A percentile compares a stretch with the other conserved stretches of the same genome.
Conservation (phyloP, 2,113 vertebrate genomes). For the Craseonycteris thonglongyai region DNA sequence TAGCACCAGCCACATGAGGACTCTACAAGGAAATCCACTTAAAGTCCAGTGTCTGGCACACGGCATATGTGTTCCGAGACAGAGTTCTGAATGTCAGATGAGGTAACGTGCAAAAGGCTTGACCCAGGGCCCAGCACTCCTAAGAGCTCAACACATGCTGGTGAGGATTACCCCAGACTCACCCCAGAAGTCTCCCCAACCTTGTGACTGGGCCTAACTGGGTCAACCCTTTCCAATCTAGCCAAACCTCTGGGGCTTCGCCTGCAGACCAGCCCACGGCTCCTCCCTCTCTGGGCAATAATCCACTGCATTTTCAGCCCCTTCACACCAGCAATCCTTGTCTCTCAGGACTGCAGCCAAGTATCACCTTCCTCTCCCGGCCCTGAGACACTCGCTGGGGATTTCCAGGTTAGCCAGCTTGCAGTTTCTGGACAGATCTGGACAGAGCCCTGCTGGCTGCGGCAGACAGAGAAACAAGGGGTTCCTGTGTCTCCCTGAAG, state of each 20-base stretch:
- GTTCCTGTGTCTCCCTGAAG: not conserved
- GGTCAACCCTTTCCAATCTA: not conserved
- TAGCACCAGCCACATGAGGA: not conserved
- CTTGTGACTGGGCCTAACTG: not conserved
- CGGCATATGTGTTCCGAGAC: not conserved
- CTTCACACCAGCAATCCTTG: not conserved
- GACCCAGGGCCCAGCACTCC: not conserved
- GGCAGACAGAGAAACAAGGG: not conserved
- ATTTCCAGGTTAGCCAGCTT: not conserved
- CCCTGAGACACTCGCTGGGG: not conserved
- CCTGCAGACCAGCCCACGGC: not conserved
- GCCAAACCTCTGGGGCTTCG: not conserved
- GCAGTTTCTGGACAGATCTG: not conserved
- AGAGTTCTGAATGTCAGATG: not conserved
- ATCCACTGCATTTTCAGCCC: not conserved
- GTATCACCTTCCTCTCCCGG: not conserved
- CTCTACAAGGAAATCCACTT: not conserved
- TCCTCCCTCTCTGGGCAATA: not conserved
- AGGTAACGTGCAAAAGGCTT: not conserved
- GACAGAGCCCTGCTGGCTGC: not conserved
- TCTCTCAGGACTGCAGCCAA: not conserved
- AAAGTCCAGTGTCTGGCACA: not conserved
- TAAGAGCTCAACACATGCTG: not conserved
- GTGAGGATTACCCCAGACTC: fast-evolving
- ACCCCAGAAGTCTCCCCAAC: not conserved